A percentile compares a stretch with the other conserved stretches of the same genome.
phyloP scores from a whole-genome alignment of 2,888 invertebrate genomes.

The Protophormia terraenovae region DNA sequence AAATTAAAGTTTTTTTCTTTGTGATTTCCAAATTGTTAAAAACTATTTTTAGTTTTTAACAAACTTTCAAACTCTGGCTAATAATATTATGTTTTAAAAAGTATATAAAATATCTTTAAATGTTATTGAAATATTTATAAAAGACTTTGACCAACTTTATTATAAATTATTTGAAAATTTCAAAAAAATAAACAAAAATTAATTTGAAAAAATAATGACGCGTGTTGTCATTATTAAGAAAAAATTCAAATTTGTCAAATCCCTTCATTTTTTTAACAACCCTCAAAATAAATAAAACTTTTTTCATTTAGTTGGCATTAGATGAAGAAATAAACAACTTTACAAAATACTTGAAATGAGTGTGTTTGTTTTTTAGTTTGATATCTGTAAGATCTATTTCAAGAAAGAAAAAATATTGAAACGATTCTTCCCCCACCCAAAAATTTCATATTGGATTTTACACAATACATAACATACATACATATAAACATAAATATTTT shows the following conservation, averaged over 20 bases:
- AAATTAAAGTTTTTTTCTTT: no score
- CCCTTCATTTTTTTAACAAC: background rate
- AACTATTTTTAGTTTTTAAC: no score
- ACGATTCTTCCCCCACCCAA: background rate
- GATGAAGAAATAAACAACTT: slow-evolving; percentile 12
- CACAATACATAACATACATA: background rate
- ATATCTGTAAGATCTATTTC: background rate
- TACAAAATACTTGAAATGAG: background rate
- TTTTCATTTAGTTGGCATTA: background rate
- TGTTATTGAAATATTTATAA: background rate
- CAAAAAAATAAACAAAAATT: background rate
- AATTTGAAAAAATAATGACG: slow-evolving; percentile 1
- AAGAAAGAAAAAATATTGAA: slow-evolving; percentile 7
- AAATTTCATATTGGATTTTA: background rate
- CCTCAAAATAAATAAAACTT: slow-evolving; percentile 2
- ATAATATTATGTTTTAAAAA: no score
- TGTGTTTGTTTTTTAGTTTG: background rate
- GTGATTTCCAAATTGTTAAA: no score
- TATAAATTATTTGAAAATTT: background rate
- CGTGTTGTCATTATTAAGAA: slow-evolving; percentile 22
- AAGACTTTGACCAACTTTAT: background rate
- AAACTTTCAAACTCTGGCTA: no score
- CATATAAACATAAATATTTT: background rate
- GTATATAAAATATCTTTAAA: background rate
- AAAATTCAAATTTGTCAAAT: slow-evolving; percentile 23